Conservation (phyloP, 1,140 invertebrate genomes). For the Eumeta japonica region DNA sequence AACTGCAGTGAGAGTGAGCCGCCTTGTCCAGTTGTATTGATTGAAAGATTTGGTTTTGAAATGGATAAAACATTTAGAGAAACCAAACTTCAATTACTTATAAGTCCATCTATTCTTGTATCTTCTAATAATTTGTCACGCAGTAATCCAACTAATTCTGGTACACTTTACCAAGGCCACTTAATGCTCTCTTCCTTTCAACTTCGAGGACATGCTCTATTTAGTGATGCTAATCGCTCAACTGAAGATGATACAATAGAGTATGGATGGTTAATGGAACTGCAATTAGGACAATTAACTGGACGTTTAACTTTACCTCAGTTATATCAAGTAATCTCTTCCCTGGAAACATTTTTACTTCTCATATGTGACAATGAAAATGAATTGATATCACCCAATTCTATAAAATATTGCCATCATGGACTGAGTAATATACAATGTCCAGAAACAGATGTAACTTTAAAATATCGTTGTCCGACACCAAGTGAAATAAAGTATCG, state of each 20-base stretch:
- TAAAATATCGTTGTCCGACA: constrained; percentile 77
- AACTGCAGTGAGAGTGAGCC: constrained; percentile 84
- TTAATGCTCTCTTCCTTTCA: constrained; percentile 87
- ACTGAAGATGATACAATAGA: constrained; percentile 93
- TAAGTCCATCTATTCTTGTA: constrained; percentile 87
- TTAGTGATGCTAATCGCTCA: constrained; percentile 85
- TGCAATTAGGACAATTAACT: constrained; percentile 79
- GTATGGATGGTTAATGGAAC: constrained; percentile 91
- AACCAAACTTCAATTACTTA: constrained; percentile 85
- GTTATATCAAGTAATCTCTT: constrained; percentile 81
- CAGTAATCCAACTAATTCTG: constrained; percentile 60
- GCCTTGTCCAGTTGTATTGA: constrained; percentile 84
- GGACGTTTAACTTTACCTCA: constrained; percentile 79
- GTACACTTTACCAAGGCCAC: constrained; percentile 78
- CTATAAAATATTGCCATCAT: constrained; percentile 83
- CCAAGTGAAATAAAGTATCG: constrained; percentile 92
- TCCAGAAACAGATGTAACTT: constrained; percentile 68
- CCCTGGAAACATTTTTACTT: constrained; percentile 85
- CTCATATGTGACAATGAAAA: constrained; percentile 89
- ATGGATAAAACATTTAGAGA: constrained; percentile 92
- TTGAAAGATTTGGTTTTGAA: constrained; percentile 93
- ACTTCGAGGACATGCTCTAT: constrained; percentile 94
- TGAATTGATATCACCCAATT: constrained; percentile 73
- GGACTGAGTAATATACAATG: constrained; percentile 76
- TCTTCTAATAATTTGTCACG: constrained; percentile 71